These are phyloP conservation scores for Dryomyza anilis DNA, from an alignment of 2,888 invertebrate genomes.

Conservation along the genomic window DNA sequence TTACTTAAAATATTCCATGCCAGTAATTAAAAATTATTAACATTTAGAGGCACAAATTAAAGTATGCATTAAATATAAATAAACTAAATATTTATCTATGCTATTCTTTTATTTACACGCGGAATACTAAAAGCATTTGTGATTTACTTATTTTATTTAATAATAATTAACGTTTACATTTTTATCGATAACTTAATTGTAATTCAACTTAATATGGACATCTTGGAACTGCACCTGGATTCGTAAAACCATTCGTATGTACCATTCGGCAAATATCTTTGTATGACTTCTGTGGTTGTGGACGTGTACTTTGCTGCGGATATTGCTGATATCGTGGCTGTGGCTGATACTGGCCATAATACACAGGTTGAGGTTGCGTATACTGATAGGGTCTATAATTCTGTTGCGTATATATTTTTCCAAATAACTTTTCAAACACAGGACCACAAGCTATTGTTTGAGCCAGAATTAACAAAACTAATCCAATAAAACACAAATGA, in stretches of 20 bases:
- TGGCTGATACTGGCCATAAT: neutral
- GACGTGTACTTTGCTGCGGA: neutral
- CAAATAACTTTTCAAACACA: conserved; percentile 35
- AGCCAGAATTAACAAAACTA: neutral
- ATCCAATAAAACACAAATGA: neutral
- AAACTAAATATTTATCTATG: no score
- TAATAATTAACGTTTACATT: neutral
- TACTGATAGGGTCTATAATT: neutral
- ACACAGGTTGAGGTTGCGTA: neutral
- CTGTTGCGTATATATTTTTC: conserved; percentile 7
- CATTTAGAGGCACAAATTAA: no score
- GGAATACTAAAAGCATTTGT: neutral
- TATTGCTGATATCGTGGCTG: no score
- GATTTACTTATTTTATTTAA: neutral
- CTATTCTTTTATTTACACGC: conserved; percentile 1
- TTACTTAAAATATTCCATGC: no score
- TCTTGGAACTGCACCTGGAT: conserved; percentile 46
- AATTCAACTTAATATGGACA: conserved; percentile 42
- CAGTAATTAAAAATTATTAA: no score
- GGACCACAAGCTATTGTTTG: neutral
- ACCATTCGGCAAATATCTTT: conserved; percentile 51
- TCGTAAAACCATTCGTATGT: conserved; percentile 47
- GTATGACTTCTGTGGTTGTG: conserved; percentile 39
- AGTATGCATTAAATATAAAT: no score
- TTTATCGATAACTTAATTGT: neutral